Evolutionary conservation across 2,888 invertebrate genomes (phyloP), one percentile per base, ranked within the genome.

Genomic region (Hirtodrosophila trivittata): DNA sequence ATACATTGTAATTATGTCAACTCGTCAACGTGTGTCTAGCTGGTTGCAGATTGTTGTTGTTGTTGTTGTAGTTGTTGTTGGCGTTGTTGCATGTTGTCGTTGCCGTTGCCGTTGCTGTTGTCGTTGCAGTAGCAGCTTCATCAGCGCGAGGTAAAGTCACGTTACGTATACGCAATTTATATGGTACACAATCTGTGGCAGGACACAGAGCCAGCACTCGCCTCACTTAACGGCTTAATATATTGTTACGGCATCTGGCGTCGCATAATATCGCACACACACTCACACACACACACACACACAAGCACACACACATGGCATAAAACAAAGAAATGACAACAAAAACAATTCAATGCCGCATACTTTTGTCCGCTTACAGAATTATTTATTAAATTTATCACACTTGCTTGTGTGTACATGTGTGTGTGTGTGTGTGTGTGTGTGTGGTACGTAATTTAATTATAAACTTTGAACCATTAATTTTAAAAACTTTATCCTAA

Each of bases 401-500:
- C 35, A 56, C 32, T 43, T 58, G 35, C 57, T 38, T 52, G 25
- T 42, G 50, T 12, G 16, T 21, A 6, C 25, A 25, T 35, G 46
- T 64, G 18, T 47, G 45, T 52, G 41, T 39, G 50, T 62, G 41
- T 58, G 46, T 60, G 47, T 66, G 37, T 32, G 26, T 54, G 46
- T 57, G 43, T 30, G 43, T 66, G 38, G 71, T 70, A 66, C 59
- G 77, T 88, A 87, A 88, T 88, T 88, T 87, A 87, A 88, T 88
- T 88, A 88, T 73, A 88, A 88, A 88, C 78, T 88, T 88, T 84
- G 65, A 68, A 75, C 83, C 86, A 88, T 88, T 88, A 88, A 88
- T 87, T 85, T 85, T 63, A 74, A 78, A 86, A 88, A 88, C 75
- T 87, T 88, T 72, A 72, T 9, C 28, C 63, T 72, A 73, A 84